These are phyloP conservation scores for Physeter macrocephalus DNA, from an alignment of 2,113 vertebrate species.

Conservation along the genomic window DNA sequence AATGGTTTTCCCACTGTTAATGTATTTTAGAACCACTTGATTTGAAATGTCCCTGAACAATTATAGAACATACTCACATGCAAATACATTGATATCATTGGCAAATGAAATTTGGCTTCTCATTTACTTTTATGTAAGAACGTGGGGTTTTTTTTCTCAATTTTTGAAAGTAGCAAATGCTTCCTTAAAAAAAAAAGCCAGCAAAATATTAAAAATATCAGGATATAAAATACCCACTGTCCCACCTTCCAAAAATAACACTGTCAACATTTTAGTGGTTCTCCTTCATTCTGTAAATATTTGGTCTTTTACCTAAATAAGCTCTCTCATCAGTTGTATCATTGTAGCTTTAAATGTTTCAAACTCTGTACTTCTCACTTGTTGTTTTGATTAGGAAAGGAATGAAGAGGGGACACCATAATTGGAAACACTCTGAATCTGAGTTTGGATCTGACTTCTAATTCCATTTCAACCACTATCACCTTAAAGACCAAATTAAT, in stretches of 20 bases:
- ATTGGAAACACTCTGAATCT: neutral
- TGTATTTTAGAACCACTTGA: neutral
- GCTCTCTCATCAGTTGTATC: neutral
- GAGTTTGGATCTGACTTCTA: neutral
- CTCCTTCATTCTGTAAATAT: neutral
- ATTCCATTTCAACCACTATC: neutral
- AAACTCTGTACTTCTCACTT: neutral
- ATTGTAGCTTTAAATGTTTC: neutral
- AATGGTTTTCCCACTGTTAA: neutral
- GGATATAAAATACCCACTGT: neutral
- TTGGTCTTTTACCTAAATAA: neutral
- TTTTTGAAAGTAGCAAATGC: neutral
- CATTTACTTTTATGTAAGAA: neutral
- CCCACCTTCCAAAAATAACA: neutral
- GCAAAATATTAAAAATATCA: neutral
- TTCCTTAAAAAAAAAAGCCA: neutral
- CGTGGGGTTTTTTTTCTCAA: neutral
- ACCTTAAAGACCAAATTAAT: neutral
- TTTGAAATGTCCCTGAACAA: slow-evolving; percentile 20
- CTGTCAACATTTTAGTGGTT: neutral
- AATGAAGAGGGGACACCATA: neutral
- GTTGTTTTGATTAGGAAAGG: neutral
- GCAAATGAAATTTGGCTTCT: slow-evolving; percentile 28
- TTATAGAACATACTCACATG: neutral
- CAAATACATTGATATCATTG: neutral